These are phyloP conservation scores for Hydractinia symbiolongicarpus DNA, from an alignment of 30 jellyfish, hydroid and myxozoan species.

Conservation along the genomic window DNA sequence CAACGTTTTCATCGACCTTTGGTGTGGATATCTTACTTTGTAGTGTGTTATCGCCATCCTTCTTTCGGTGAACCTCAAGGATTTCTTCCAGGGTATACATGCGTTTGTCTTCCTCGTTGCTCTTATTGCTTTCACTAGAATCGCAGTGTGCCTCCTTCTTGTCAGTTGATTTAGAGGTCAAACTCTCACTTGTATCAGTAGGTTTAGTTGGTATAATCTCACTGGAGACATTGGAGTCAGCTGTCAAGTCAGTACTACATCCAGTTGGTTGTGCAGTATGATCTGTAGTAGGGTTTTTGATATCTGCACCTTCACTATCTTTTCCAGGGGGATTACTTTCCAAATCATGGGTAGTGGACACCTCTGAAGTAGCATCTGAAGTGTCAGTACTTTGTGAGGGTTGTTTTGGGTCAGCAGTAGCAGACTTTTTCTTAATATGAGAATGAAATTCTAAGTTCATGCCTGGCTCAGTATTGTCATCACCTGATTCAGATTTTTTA, in stretches of 20 bases:
- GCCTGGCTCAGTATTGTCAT: not conserved
- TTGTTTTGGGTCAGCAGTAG: not conserved
- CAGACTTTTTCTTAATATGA: not conserved
- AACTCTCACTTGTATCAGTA: not conserved
- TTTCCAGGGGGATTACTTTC: too few relatives aligned
- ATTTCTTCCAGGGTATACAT: conserved; percentile 30
- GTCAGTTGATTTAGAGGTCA: not conserved
- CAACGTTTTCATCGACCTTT: not conserved
- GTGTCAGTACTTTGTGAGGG: not conserved
- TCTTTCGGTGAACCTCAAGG: conserved; percentile 19
- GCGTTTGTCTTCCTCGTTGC: not conserved
- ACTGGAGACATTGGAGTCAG: too few relatives aligned
- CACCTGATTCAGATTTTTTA: not conserved
- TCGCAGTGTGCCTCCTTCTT: not conserved
- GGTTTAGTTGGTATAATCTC: too few relatives aligned
- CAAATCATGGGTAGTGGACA: not conserved
- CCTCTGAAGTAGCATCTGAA: not conserved
- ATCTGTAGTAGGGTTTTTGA: too few relatives aligned
- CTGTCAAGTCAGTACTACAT: too few relatives aligned
- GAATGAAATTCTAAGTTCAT: not conserved
- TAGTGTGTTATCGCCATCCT: not conserved
- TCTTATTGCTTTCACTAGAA: not conserved
- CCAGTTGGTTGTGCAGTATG: too few relatives aligned
- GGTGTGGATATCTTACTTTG: not conserved
- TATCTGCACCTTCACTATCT: too few relatives aligned